Base-by-base conservation (phyloP, 2,113 vertebrate species). In the Ascaphus truei region DNA sequence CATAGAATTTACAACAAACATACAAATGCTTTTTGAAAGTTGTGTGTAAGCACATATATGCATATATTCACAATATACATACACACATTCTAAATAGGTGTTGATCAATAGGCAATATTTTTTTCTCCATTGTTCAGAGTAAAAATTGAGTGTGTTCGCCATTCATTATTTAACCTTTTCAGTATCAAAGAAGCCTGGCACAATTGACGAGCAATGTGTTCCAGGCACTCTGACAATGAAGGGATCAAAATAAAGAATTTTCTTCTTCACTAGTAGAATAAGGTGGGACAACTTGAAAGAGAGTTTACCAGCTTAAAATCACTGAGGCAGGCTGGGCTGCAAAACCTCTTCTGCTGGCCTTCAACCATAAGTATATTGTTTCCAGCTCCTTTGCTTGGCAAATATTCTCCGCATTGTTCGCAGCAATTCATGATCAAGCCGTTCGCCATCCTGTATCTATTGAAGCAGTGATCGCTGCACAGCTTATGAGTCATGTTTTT, bases 391-490 rank as follows among this genome's bases (percentile, higher is more conserved):
- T 95, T 93, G 84, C 85, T 98, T 72, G 96, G 94, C 75, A 98
- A 91, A 81, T 99, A 98, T 76, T 98, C 95, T 6, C 97, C 97
- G 53, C 97, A 99, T 34, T 98, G 96, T 78, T 99, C 97, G 75
- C 97, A 99, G 85, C 97, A 98, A 86, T 99, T 99, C 96, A 99
- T 98, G 86, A 98, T 90, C 73, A 99, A 85, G 47, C 97, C 96
- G 73, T 99, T 99, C 76, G 97, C 95, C 90, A 96, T 92, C 75
- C 97, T 92, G 79, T 99, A 99, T 73, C 92, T 92, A 84, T 98
- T 98, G 88, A 98, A 99, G 86, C 97, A 99, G 22, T 92, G 80
- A 75, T 98, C 97, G 77, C 97, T 98, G 88, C 97, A 99, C 78
- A 99, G 92, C 85, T 98, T 99, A 71, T 98, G 97, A 64, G 96